Percentiles rank a stretch among this genome's conserved stretches.
Conservation (phyloP, 2,888 invertebrate genomes). For the Furcula furcula region DNA sequence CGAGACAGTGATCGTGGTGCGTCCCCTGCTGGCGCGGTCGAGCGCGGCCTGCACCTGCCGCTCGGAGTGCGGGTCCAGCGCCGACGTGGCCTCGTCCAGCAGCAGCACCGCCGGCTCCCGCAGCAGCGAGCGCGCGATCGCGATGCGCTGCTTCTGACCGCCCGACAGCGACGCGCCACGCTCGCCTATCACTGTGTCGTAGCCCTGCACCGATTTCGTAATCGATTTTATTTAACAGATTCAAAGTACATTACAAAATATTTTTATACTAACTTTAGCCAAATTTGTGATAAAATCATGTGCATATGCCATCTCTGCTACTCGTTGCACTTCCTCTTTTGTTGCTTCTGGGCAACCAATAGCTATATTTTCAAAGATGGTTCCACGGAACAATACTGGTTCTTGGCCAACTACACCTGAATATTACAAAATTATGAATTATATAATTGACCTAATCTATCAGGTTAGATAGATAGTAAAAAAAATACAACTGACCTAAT, state of each 20-base stretch:
- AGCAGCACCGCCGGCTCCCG: slow-evolving; percentile 88
- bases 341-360: slow-evolving; percentile 87
- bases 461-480: no score
- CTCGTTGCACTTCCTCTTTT: slow-evolving; percentile 85
- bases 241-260: not conserved
- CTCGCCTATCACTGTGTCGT: slow-evolving; percentile 90
- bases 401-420: slow-evolving; percentile 92
- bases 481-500: slow-evolving; percentile 74
- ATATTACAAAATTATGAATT: no score
- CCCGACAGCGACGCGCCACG: slow-evolving; percentile 90
- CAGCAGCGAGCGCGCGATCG: slow-evolving; percentile 90
- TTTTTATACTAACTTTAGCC: slow-evolving; percentile 80
- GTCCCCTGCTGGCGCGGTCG: slow-evolving; percentile 86
- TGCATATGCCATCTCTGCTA: slow-evolving; percentile 88
- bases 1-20: slow-evolving; percentile 88
- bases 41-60: slow-evolving; percentile 89
- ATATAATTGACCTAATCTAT: not conserved
- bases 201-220: slow-evolving; percentile 76
- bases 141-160: slow-evolving; percentile 92
- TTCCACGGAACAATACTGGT: slow-evolving; percentile 91
- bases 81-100: slow-evolving; percentile 92
- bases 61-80: slow-evolving; percentile 91
- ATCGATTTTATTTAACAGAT: not conserved
- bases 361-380: slow-evolving; percentile 86
- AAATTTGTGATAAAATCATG: slow-evolving; percentile 88